Conservation (phyloP, 1,140 invertebrate genomes). For the Drosophila kohkoa region DNA sequence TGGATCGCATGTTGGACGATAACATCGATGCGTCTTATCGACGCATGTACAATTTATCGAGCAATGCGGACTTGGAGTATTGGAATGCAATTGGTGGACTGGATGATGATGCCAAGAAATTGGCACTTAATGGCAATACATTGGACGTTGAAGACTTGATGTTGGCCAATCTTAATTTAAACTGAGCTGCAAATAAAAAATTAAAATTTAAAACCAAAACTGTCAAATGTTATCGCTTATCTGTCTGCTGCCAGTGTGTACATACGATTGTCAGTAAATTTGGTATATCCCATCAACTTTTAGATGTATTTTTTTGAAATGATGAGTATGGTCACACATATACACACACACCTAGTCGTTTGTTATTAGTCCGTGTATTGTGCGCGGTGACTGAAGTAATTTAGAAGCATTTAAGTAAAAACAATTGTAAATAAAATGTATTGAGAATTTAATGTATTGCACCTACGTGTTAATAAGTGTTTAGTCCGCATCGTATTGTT, state of each 20-base stretch:
- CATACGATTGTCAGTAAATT: constrained; percentile 34
- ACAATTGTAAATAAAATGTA: constrained; percentile 37
- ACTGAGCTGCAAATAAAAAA: constrained; percentile 5
- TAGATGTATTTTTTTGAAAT: too few relatives aligned
- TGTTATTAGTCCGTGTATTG: constrained; percentile 50
- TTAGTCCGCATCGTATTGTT: constrained; percentile 17
- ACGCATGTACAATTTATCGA: constrained; percentile 66
- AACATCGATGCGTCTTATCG: constrained; percentile 78
- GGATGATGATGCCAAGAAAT: constrained; percentile 77
- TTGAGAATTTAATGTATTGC: constrained; percentile 34
- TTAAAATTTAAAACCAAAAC: constrained; percentile 6
- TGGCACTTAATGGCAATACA: constrained; percentile 55
- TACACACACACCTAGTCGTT: constrained; percentile 18
- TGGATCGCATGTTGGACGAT: constrained; percentile 77
- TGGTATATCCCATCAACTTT: neutral
- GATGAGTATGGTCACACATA: too few relatives aligned
- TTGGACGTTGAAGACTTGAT: constrained; percentile 52
- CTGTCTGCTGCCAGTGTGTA: constrained; percentile 21
- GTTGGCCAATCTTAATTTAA: constrained; percentile 39
- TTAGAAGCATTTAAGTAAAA: constrained; percentile 29
- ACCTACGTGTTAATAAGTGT: constrained; percentile 36
- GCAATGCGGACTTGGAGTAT: constrained; percentile 40
- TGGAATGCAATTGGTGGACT: constrained; percentile 57
- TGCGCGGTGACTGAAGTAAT: constrained; percentile 28
- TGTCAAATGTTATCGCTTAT: constrained; percentile 1